phyloP scores from a whole-genome alignment of 2,888 invertebrate genomes.

The Adela reaumurella region DNA sequence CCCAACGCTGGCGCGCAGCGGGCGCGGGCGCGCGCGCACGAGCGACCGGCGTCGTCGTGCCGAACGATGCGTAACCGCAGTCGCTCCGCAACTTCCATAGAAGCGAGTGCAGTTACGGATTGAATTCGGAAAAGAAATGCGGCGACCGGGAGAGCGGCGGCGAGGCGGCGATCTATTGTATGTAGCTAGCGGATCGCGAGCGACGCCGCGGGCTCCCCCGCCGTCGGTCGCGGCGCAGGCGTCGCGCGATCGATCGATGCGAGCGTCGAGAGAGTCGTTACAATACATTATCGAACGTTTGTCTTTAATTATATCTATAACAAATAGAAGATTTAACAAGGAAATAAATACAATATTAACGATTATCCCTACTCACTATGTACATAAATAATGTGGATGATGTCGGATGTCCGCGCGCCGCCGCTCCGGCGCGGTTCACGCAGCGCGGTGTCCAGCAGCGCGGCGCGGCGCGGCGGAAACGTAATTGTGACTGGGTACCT shows the following conservation, averaged over 20 bases:
- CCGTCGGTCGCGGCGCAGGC: no score
- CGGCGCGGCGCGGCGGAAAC: no score
- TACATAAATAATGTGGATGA: not conserved
- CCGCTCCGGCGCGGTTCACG: no score
- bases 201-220: no score
- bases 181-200: no score
- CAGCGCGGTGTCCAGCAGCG: no score
- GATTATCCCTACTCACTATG: not conserved
- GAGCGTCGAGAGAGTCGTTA: not conserved
- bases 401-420: not conserved
- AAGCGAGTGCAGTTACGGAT: slow-evolving; percentile 29
- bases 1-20: not conserved
- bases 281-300: not conserved
- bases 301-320: not conserved
- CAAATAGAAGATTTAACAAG: not conserved
- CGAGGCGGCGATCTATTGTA: not conserved
- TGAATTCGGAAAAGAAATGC: not conserved
- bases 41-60: not conserved
- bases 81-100: slow-evolving; percentile 46
- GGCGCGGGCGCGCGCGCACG: not conserved
- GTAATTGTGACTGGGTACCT: no score
- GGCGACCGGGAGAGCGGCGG: not conserved
- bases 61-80: not conserved
- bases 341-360: not conserved
- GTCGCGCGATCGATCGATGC: not conserved